phyloP scores from a whole-genome alignment of 2,888 invertebrate species.

The Papilio elwesi region DNA sequence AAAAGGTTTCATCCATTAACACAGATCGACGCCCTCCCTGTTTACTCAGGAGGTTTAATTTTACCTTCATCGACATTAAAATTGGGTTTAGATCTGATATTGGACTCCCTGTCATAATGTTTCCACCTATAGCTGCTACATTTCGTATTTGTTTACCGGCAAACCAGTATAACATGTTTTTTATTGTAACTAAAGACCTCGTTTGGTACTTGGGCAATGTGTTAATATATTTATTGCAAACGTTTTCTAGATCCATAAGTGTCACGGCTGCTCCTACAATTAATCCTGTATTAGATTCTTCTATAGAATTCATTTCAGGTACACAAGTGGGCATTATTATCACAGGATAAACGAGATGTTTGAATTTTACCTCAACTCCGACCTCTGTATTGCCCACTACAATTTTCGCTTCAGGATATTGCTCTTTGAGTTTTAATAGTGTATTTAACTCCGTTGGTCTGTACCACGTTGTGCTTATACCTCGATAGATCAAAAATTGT shows the following conservation, averaged over 20 bases:
- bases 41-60: constrained; percentile 86
- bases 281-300: constrained; percentile 84
- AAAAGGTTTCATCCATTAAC: constrained; percentile 90
- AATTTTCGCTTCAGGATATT: constrained; percentile 88
- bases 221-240: constrained; percentile 85
- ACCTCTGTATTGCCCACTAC: constrained; percentile 94
- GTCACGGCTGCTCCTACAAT: constrained; percentile 93
- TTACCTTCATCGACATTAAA: constrained; percentile 92
- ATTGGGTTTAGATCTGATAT: constrained; percentile 98
- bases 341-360: constrained; percentile 89
- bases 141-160: constrained; percentile 98
- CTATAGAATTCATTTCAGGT: constrained; percentile 88
- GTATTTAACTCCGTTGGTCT: constrained; percentile 86
- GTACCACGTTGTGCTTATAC: constrained; percentile 87
- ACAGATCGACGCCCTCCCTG: constrained; percentile 83
- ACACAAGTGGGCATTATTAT: constrained; percentile 94
- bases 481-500: constrained; percentile 76
- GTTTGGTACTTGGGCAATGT: constrained; percentile 85
- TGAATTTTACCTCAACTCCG: constrained; percentile 93
- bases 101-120: constrained; percentile 97
- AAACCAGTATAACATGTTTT: constrained; percentile 96
- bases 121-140: constrained; percentile 96
- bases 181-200: constrained; percentile 87
- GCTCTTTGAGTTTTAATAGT: constrained; percentile 86
- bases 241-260: constrained; percentile 89